Conservation (phyloP, 2,113 vertebrate species). For the Microtus montanus region DNA sequence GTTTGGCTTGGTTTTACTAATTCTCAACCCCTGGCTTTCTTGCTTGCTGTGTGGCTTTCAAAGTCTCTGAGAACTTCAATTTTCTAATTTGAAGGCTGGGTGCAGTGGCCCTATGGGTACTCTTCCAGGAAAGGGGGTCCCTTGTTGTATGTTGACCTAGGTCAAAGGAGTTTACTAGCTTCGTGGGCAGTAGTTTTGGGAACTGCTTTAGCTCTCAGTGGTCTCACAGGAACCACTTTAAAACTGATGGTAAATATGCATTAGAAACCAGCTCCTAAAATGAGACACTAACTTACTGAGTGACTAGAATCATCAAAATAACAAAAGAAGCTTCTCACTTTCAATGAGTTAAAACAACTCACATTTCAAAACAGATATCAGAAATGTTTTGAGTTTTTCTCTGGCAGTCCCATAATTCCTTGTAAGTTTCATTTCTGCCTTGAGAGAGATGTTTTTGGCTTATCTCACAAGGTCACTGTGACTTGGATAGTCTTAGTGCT, state of each 20-base stretch:
- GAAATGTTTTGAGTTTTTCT: not conserved
- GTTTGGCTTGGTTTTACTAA: not conserved
- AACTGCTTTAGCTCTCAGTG: conserved; percentile 27
- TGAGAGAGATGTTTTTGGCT: conserved; percentile 29
- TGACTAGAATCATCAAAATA: conserved; percentile 17
- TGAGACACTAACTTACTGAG: conserved; percentile 23
- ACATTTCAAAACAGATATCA: not conserved
- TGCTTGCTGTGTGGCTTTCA: not conserved
- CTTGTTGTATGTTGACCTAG: not conserved
- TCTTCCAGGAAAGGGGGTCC: not conserved
- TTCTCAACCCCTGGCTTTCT: not conserved
- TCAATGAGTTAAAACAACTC: conserved; percentile 21
- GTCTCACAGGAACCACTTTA: not conserved
- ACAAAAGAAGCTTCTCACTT: conserved; percentile 50
- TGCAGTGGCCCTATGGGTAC: not conserved
- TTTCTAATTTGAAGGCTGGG: conserved; percentile 24
- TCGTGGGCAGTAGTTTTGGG: conserved; percentile 9
- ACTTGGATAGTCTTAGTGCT: not conserved
- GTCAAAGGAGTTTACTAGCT: conserved; percentile 30
- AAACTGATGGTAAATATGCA: conserved; percentile 47
- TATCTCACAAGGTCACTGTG: not conserved
- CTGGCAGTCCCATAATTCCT: conserved; percentile 21
- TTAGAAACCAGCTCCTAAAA: conserved; percentile 32
- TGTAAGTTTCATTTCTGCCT: not conserved
- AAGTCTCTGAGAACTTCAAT: conserved; percentile 3